These are phyloP conservation scores for Danaus plexippus DNA, from an alignment of 1,140 invertebrate genomes.

Conservation along the genomic window DNA sequence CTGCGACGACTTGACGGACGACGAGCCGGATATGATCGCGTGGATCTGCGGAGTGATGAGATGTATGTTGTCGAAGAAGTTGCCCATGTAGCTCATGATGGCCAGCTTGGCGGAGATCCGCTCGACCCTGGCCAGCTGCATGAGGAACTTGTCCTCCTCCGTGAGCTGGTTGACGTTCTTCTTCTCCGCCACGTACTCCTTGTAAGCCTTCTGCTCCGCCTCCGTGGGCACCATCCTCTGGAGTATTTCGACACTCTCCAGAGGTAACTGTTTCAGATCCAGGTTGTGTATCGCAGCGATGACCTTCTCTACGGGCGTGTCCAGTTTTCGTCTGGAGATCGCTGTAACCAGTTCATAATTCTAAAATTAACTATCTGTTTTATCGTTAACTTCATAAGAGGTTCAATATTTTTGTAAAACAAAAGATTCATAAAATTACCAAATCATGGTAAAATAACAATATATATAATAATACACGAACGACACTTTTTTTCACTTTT, in stretches of 20 bases:
- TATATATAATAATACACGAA: too few species aligned
- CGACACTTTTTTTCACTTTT: too few species aligned
- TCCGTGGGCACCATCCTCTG: constrained; percentile 96
- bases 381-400: too few species aligned
- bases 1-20: constrained; percentile 90
- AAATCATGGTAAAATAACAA: too few species aligned
- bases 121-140: constrained; percentile 96
- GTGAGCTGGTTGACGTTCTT: constrained; percentile 91
- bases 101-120: constrained; percentile 93
- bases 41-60: constrained; percentile 92
- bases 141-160: constrained; percentile 96
- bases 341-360: constrained; percentile 74
- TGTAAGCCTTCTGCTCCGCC: constrained; percentile 94
- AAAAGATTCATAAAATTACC: too few species aligned
- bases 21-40: constrained; percentile 93
- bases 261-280: constrained; percentile 90
- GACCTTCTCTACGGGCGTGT: constrained; percentile 93
- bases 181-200: constrained; percentile 91
- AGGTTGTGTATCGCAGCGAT: constrained; percentile 93
- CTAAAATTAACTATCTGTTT: constrained; percentile 13
- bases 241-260: constrained; percentile 96
- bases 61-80: constrained; percentile 95
- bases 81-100: constrained; percentile 99
- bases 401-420: too few species aligned
- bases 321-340: constrained; percentile 97